Conservation (phyloP, 2,888 invertebrate genomes). For the Megaustenia siamemsis region DNA sequence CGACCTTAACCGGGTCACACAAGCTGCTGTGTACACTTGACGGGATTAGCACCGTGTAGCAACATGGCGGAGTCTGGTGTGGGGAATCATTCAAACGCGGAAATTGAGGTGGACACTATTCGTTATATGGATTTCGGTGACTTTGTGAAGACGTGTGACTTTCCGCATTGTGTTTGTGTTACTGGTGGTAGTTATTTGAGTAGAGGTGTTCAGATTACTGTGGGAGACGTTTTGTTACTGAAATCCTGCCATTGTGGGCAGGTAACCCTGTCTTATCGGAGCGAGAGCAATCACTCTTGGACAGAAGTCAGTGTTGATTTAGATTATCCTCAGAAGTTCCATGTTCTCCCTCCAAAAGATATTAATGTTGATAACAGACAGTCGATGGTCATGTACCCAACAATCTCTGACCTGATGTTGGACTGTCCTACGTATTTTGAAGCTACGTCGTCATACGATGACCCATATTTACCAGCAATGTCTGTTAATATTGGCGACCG, state of each 20-base stretch:
- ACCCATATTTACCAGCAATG: slow-evolving; percentile 68
- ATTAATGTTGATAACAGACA: slow-evolving; percentile 28
- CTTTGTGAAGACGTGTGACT: slow-evolving; percentile 62
- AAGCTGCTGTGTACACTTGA: too few species aligned
- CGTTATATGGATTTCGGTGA: slow-evolving; percentile 52
- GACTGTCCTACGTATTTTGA: slow-evolving; percentile 71
- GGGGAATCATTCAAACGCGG: background rate
- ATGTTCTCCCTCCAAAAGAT: slow-evolving; percentile 63
- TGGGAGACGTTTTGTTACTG: slow-evolving; percentile 68
- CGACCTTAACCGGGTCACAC: background rate
- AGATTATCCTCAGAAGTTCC: slow-evolving; percentile 66
- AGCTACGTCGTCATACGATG: slow-evolving; percentile 67
- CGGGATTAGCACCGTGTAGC: background rate
- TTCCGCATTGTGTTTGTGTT: slow-evolving; percentile 67
- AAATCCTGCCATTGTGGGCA: slow-evolving; percentile 63
- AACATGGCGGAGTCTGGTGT: slow-evolving; percentile 35
- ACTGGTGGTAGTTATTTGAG: slow-evolving; percentile 63
- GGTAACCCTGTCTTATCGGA: slow-evolving; percentile 65
- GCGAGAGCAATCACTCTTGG: slow-evolving; percentile 62
- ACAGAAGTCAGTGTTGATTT: slow-evolving; percentile 63
- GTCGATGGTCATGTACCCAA: slow-evolving; percentile 60
- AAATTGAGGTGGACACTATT: slow-evolving; percentile 5
- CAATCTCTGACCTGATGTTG: slow-evolving; percentile 66
- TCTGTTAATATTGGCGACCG: slow-evolving; percentile 67
- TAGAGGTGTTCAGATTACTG: slow-evolving; percentile 54